These are phyloP conservation scores for Dinoponera quadriceps DNA, from an alignment of 1,140 invertebrate species.

Conservation along the genomic window DNA sequence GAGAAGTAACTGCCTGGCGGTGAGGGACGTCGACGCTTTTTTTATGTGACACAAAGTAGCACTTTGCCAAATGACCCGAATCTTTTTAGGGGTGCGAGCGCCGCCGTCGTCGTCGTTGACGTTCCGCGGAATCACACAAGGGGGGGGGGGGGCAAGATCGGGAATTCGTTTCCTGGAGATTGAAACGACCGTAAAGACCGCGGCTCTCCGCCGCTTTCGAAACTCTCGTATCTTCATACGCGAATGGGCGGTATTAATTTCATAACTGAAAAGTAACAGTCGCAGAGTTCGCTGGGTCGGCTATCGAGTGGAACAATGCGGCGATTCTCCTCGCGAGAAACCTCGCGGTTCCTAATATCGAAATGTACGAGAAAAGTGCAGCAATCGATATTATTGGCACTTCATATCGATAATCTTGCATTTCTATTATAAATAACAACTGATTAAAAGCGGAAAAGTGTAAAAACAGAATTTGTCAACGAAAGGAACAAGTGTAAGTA, in stretches of 20 bases:
- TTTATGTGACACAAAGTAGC: slow-evolving; percentile 85
- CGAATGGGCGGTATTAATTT: slow-evolving; percentile 71
- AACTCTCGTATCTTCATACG: slow-evolving; percentile 26
- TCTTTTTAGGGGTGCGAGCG: slow-evolving; percentile 80
- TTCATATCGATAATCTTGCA: no score
- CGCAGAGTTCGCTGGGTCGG: neutral
- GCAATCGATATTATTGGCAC: no score
- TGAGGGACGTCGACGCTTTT: slow-evolving; percentile 79
- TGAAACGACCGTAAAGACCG: slow-evolving; percentile 44
- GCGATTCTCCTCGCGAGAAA: neutral
- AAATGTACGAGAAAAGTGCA: no score
- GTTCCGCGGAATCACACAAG: slow-evolving; percentile 52
- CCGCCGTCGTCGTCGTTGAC: slow-evolving; percentile 39
- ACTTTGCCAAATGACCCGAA: slow-evolving; percentile 86
- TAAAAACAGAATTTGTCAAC: no score
- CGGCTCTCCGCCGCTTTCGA: neutral
- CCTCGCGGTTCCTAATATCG: no score
- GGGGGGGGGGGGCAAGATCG: slow-evolving; percentile 53
- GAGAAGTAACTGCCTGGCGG: slow-evolving; percentile 71
- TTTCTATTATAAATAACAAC: no score
- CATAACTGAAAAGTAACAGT: slow-evolving; percentile 59
- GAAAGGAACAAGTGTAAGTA: no score
- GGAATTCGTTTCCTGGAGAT: slow-evolving; percentile 60
- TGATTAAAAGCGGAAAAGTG: no score
- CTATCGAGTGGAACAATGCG: neutral